phyloP scores from a whole-genome alignment of 2,888 invertebrate species.

The Lasioglossum malachurum region DNA sequence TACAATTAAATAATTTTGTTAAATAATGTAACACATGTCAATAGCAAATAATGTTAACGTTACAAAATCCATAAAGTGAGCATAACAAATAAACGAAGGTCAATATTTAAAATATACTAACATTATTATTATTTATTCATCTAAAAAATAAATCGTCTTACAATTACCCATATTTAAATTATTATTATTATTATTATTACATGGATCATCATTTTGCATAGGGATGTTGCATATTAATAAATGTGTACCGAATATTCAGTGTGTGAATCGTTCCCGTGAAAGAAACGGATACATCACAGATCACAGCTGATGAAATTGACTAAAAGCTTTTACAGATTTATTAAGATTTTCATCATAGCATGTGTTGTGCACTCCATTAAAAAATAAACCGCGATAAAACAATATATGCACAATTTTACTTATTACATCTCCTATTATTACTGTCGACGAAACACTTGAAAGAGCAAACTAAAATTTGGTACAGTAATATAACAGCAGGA shows the following conservation, averaged over 20 bases:
- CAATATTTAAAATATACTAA: not conserved
- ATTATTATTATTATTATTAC: not conserved
- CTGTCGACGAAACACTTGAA: not conserved
- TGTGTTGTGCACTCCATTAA: slow-evolving; percentile 13
- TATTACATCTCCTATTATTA: not conserved
- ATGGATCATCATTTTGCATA: slow-evolving; percentile 2
- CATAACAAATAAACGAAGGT: not conserved
- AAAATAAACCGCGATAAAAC: not conserved
- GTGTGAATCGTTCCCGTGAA: not conserved
- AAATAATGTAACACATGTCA: not conserved
- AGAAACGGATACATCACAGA: slow-evolving; percentile 12
- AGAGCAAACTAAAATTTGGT: slow-evolving; percentile 3
- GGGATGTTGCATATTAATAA: slow-evolving; percentile 1
- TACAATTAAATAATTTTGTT: not conserved
- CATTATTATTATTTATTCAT: not conserved
- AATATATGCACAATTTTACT: not conserved
- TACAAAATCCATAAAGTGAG: not conserved
- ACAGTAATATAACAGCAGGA: not conserved
- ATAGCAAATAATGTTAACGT: not conserved
- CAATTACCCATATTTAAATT: slow-evolving; percentile 6
- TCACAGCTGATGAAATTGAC: slow-evolving; percentile 28
- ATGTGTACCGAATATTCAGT: not conserved
- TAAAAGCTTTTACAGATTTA: slow-evolving; percentile 11
- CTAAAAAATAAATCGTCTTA: not conserved
- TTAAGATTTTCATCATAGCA: slow-evolving; percentile 25